phyloP scores from a whole-genome alignment of 37 sponge, comb jelly and placozoan species.

The Corticium candelabrum region DNA sequence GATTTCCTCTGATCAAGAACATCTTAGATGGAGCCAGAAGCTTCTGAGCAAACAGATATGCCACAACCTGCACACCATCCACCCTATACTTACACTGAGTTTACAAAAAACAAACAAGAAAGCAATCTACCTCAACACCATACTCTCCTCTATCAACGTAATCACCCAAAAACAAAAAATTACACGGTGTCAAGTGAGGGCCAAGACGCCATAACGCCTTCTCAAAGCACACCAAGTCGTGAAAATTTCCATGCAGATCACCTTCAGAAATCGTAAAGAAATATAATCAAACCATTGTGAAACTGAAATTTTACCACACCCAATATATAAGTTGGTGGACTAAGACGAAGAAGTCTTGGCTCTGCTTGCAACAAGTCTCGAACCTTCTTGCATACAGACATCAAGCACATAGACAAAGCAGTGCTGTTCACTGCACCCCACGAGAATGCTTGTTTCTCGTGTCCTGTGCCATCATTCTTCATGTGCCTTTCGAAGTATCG shows the following conservation, averaged over 20 bases:
- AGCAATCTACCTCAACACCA: conserved; percentile 64
- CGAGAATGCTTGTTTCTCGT: conserved; percentile 55
- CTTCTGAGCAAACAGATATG: conserved; percentile 92
- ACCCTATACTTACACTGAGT: not conserved
- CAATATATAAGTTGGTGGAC: conserved; percentile 71
- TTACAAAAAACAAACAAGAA: not conserved
- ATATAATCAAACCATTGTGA: not conserved
- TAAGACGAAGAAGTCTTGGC: conserved; percentile 53
- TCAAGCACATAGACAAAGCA: conserved; percentile 64
- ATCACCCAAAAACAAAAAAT: conserved; percentile 91
- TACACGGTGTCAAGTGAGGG: conserved; percentile 75
- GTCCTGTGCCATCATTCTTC: conserved; percentile 59
- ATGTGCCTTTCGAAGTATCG: conserved; percentile 91
- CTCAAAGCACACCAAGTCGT: conserved; percentile 86
- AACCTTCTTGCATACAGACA: conserved; percentile 54
- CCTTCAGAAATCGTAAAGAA: conserved; percentile 42
- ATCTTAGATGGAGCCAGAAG: conserved; percentile 78
- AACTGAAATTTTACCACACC: conserved; percentile 28
- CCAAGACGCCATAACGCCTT: conserved; percentile 94
- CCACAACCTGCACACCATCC: conserved; percentile 41
- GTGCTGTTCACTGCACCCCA: conserved; percentile 85
- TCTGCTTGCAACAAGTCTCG: conserved; percentile 55
- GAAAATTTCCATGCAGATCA: conserved; percentile 94
- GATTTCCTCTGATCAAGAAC: conserved; percentile 82
- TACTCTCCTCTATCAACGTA: conserved; percentile 87